phyloP scores from a whole-genome alignment of 2,888 invertebrate genomes.

The Xanthorhoe designata region DNA sequence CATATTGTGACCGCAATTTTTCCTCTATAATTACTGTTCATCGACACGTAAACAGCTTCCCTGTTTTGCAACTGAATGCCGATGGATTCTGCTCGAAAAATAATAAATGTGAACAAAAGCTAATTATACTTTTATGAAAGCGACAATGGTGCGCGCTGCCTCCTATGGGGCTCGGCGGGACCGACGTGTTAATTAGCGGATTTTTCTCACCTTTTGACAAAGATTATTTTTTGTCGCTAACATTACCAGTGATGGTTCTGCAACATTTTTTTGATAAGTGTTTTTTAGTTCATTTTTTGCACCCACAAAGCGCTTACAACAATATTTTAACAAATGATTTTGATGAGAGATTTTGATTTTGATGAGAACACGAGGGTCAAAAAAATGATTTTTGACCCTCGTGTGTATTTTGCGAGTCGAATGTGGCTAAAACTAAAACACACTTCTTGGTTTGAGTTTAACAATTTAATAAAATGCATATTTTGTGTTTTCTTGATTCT shows the following conservation, averaged over 20 bases:
- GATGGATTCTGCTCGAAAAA: slow-evolving; percentile 66
- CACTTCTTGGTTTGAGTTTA: neutral
- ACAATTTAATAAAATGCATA: slow-evolving; percentile 10
- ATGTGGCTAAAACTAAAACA: neutral
- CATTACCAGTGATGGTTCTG: slow-evolving; percentile 47
- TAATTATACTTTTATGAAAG: slow-evolving; percentile 76
- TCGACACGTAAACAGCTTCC: slow-evolving; percentile 71
- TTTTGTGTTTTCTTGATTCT: slow-evolving; percentile 16
- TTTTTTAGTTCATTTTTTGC: slow-evolving; percentile 51
- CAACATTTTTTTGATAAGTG: slow-evolving; percentile 47
- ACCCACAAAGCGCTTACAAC: slow-evolving; percentile 15
- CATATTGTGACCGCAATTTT: slow-evolving; percentile 61
- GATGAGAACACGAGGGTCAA: too few relatives aligned
- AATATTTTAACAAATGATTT: slow-evolving; percentile 3
- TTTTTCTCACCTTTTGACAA: slow-evolving; percentile 81
- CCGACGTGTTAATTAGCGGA: slow-evolving; percentile 77
- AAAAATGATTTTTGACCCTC: slow-evolving; percentile 34
- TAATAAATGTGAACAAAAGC: slow-evolving; percentile 75
- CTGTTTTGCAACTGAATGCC: slow-evolving; percentile 74
- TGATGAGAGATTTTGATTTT: too few relatives aligned
- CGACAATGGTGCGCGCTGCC: slow-evolving; percentile 63
- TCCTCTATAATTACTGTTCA: slow-evolving; percentile 71
- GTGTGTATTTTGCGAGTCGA: slow-evolving; percentile 1
- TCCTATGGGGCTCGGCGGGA: slow-evolving; percentile 60
- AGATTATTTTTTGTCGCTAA: slow-evolving; percentile 63